Conservation (phyloP, 2,113 vertebrate genomes). For the Cervus canadensis region DNA sequence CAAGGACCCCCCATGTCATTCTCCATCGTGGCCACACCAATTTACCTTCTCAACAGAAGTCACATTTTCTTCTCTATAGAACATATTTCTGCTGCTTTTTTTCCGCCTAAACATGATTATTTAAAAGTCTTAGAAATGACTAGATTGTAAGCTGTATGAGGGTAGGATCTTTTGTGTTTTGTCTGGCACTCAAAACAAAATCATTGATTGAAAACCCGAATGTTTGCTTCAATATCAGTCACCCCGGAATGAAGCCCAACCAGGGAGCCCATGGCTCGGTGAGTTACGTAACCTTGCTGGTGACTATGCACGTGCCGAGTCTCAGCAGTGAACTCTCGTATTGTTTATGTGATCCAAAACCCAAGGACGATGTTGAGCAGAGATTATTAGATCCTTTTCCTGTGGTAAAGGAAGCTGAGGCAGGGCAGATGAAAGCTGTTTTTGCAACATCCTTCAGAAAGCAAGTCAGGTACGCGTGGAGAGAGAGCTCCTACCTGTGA, state of each 20-base stretch:
- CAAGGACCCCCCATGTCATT: neutral
- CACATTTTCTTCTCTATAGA: neutral
- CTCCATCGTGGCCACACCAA: accelerated
- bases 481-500: neutral
- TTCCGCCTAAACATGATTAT: neutral
- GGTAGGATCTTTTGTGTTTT: neutral
- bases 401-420: neutral
- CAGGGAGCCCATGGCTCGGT: neutral
- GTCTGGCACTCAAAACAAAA: neutral
- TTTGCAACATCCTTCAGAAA: neutral
- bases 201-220: neutral
- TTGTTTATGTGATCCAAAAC: neutral
- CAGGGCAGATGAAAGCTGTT: neutral
- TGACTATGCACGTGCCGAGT: neutral
- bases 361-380: neutral
- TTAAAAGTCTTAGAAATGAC: neutral
- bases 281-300: neutral
- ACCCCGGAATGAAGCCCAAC: neutral
- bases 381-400: neutral
- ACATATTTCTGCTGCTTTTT: neutral
- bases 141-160: neutral
- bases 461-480: accelerated
- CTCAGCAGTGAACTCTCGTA: neutral
- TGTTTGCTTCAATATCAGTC: neutral
- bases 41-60: neutral